Evolutionary conservation across 2,888 invertebrate species (phyloP).

Genomic region (Pheosia gnoma): DNA sequence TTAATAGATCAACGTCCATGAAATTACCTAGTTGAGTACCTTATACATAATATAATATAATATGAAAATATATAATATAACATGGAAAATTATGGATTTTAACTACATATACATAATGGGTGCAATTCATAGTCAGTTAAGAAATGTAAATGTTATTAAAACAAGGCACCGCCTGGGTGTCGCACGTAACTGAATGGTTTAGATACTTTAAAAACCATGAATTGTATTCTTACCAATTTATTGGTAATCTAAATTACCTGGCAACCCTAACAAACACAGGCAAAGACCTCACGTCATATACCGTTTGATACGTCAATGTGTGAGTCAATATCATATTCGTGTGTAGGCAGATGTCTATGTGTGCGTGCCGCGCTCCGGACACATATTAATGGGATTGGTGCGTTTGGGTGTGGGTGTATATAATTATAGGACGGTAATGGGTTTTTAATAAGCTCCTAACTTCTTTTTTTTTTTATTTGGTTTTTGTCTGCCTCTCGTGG

Average conservation of each 20-base stretch:
- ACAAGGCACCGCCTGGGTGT: no score
- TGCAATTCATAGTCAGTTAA: background rate
- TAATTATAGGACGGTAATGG: slow-evolving; percentile 79
- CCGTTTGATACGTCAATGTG: slow-evolving; percentile 41
- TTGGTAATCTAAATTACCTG: slow-evolving; percentile 39
- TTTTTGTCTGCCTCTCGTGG: slow-evolving; percentile 8
- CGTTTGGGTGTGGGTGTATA: slow-evolving; percentile 72
- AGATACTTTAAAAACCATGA: no score
- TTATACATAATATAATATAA: no score
- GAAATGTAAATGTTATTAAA: background rate
- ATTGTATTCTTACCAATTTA: slow-evolving; percentile 23
- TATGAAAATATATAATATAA: background rate
- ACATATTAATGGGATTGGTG: slow-evolving; percentile 77
- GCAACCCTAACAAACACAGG: slow-evolving; percentile 56
- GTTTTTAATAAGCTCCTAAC: slow-evolving; percentile 77
- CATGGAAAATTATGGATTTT: background rate
- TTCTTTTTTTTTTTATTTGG: slow-evolving; percentile 46
- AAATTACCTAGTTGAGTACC: background rate
- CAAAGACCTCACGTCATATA: slow-evolving; percentile 38
- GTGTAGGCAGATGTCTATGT: slow-evolving; percentile 48
- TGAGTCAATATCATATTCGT: slow-evolving; percentile 51
- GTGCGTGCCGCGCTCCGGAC: slow-evolving; percentile 55
- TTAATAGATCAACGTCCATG: background rate
- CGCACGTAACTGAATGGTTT: no score
- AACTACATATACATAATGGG: background rate